Evolutionary conservation across 2,113 vertebrate species (phyloP), one percentile per base, ranked within the genome.

Genomic region (Pao palembangensis): DNA sequence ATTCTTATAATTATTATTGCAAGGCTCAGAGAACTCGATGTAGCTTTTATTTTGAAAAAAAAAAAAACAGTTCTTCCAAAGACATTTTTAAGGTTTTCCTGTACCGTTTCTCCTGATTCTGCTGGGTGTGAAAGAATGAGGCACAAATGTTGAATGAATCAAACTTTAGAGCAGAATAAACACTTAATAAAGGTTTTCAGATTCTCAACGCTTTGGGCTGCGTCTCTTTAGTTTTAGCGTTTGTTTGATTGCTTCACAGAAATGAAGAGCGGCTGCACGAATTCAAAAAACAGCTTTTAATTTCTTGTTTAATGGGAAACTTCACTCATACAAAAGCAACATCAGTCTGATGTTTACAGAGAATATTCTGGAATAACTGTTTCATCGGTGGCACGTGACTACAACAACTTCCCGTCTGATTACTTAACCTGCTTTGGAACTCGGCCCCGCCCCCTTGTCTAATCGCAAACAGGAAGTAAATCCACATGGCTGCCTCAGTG

Each of bases 401-500:
- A 71, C 34, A 61, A 64, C 59, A 57, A 25, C 59, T 23, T 25
- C 3, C 28, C 28, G 51, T 53, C 67, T n/a, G 6, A 6, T 17
- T 6, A 48, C 46, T 18, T 18, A 48, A 17, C 15, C 44, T 16
- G 44, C 14, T 6, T 62, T 58, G 72, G 66, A 63, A 69, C 49
- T 67, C 65, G 52, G 47, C 23, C 28, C 18, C 13, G 8, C 38
- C 41, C 17, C 28, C 28, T n/a, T 3, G 23, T 19, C 31, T n/a
- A 14, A 56, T 58, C 13, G 25, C 25, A 28, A 28, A 68, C 38
- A 50, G 64, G 77, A 68, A 55, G 58, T 48, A 3, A 15, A 55
- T 0, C 51, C 38, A 51, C 21, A 8, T 20, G 15, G 4, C n/a
- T 14, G 6, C 47, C 75, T 93, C 93, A 98, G 88, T 96, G 94